Base-by-base conservation (phyloP, 2,888 invertebrate species). In the Prenolepis imparis region DNA sequence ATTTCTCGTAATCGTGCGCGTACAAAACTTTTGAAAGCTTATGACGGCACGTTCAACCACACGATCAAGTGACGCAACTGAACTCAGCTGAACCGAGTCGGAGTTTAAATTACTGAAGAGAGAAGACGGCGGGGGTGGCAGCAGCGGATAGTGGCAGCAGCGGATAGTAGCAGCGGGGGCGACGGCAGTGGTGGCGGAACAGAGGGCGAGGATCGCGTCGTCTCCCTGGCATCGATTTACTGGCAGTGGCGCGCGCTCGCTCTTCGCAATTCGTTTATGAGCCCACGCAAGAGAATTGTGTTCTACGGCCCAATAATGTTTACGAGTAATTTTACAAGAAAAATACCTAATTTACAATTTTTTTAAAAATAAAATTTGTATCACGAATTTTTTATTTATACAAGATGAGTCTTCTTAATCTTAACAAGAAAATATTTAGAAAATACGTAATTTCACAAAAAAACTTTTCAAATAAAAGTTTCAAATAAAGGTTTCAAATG, bases 161-260 rank as follows among this genome's bases (percentile, higher is more conserved):
- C 11, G 28, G 64, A 55, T 18, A 39, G 24, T 32, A 12, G 24
- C 52, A 21, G n/a, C 39, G 44, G 21, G 52, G 39, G 66, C 36
- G 66, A 39, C 11, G 48, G 64, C 5, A 11, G 59, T n/a, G 86
- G 80, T 70, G 86, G 85, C 82, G 83, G 72, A 73, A 83, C 83
- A 77, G 78, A 87, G 82, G 66, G 61, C 32, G 57, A 74, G 63
- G 52, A 61, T 80, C 78, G 36, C 44, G 67, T 73, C 73, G 57
- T 82, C 80, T 89, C 90, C 91, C 90, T 91, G 92, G 87, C 93
- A 93, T 93, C 93, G 93, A 93, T 93, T 93, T 92, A 91, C 91
- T 90, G 90, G 91, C 89, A 87, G 91, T 86, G 90, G 90, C 91
- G 92, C 92, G 91, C 91, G 91, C 92, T 92, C 91, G 90, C 91